These are phyloP conservation scores for Laticauda laticaudata DNA, from an alignment of 2,113 vertebrate genomes.

Conservation along the genomic window DNA sequence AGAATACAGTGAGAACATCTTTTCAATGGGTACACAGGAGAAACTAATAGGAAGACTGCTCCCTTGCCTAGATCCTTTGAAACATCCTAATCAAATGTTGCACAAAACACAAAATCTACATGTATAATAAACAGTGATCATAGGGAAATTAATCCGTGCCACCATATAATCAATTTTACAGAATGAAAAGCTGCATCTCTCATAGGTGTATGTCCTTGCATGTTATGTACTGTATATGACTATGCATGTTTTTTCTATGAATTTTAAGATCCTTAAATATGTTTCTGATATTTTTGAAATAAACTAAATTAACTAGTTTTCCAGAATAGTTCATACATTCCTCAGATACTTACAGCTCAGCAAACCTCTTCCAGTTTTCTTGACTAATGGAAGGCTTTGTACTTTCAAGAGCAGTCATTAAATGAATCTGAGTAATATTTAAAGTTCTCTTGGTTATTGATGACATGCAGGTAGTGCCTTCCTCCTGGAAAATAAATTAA, in stretches of 20 bases:
- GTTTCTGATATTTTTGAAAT: not conserved
- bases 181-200: not conserved
- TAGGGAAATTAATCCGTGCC: not conserved
- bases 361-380: constrained; percentile 86
- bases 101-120: not conserved
- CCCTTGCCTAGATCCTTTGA: not conserved
- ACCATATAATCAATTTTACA: not conserved
- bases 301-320: not conserved
- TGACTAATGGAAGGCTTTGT: constrained; percentile 84
- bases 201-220: not conserved
- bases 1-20: not conserved
- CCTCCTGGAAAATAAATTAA: constrained; percentile 70
- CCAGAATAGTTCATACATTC: not conserved
- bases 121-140: not conserved
- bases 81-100: not conserved
- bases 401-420: constrained; percentile 76
- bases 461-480: constrained; percentile 61
- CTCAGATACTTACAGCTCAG: constrained; percentile 80
- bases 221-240: not conserved
- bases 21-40: not conserved
- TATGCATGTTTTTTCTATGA: not conserved
- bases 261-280: not conserved
- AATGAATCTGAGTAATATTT: constrained; percentile 76
- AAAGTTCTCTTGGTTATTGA: constrained; percentile 67
- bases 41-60: not conserved